Evolutionary conservation across 2,888 invertebrate species (phyloP).

Genomic region (Cybosia mesomella): DNA sequence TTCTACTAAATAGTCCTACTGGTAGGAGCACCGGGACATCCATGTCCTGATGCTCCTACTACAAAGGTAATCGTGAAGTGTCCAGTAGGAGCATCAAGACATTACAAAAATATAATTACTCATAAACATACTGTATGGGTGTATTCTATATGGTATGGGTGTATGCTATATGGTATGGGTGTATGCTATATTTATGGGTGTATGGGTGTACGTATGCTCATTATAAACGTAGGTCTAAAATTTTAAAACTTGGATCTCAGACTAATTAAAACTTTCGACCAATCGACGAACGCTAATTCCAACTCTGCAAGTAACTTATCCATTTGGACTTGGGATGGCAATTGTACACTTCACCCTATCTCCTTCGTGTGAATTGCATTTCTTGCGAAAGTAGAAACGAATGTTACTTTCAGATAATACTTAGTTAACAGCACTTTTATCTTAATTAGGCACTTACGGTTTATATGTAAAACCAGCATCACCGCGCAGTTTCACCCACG

Average conservation of each 20-base stretch:
- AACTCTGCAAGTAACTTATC: conserved; percentile 46
- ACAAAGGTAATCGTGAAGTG: neutral
- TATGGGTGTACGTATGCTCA: too few relatives aligned
- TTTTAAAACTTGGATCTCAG: conserved; percentile 53
- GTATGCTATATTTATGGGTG: too few relatives aligned
- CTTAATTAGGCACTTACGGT: neutral
- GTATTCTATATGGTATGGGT: too few relatives aligned
- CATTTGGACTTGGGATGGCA: conserved; percentile 43
- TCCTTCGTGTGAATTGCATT: conserved; percentile 31
- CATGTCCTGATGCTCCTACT: conserved; percentile 1
- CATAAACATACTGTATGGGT: too few relatives aligned
- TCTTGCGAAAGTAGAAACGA: conserved; percentile 14
- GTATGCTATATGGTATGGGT: too few relatives aligned
- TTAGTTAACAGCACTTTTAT: neutral
- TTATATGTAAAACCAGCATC: neutral
- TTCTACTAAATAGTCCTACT: conserved; percentile 13
- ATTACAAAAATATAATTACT: conserved; percentile 4
- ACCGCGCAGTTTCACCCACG: too few relatives aligned
- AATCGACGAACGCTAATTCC: conserved; percentile 54
- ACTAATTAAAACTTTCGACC: conserved; percentile 59
- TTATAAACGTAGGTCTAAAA: too few relatives aligned
- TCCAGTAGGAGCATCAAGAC: neutral
- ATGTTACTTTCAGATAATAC: neutral
- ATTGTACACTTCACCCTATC: conserved; percentile 45
- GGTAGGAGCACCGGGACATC: neutral